Evolutionary conservation across 2,888 invertebrate genomes (phyloP).

Genomic region (Drosophila atroscutellata): DNA sequence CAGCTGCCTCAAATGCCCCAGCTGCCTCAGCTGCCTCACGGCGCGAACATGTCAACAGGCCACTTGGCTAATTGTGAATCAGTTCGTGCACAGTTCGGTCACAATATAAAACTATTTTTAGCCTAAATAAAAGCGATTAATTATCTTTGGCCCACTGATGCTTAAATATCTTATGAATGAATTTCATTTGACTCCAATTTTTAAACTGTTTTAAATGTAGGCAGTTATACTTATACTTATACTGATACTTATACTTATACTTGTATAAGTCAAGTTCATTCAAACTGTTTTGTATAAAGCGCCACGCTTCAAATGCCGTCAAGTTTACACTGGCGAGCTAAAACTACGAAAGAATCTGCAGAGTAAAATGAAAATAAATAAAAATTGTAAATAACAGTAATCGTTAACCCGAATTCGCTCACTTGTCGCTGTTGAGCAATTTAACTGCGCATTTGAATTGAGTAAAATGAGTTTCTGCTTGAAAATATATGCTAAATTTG

Average conservation of each 20-base stretch:
- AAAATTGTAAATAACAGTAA: background rate
- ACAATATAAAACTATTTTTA: conserved; percentile 34
- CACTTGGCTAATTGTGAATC: conserved; percentile 33
- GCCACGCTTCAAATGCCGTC: background rate
- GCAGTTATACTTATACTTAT: too few species aligned
- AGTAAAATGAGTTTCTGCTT: background rate
- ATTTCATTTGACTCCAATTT: background rate
- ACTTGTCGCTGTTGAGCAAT: background rate
- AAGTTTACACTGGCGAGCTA: background rate
- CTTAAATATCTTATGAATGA: background rate
- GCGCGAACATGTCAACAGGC: conserved; percentile 39
- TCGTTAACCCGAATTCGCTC: background rate
- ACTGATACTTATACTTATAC: too few species aligned
- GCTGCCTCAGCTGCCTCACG: conserved; percentile 29
- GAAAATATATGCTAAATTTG: background rate
- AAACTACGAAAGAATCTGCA: background rate
- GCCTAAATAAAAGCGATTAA: conserved; percentile 25
- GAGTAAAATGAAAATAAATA: background rate
- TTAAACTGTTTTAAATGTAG: background rate
- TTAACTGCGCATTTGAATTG: background rate
- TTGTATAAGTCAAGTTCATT: background rate
- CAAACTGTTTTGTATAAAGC: background rate
- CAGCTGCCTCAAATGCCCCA: conserved; percentile 22
- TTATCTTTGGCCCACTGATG: background rate
- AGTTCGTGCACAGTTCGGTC: conserved; percentile 17